Percentiles rank a stretch among this genome's conserved stretches.
These are phyloP conservation scores for Drosophila anomelani DNA, from an alignment of 2,888 invertebrate species.

Conservation along the genomic window DNA sequence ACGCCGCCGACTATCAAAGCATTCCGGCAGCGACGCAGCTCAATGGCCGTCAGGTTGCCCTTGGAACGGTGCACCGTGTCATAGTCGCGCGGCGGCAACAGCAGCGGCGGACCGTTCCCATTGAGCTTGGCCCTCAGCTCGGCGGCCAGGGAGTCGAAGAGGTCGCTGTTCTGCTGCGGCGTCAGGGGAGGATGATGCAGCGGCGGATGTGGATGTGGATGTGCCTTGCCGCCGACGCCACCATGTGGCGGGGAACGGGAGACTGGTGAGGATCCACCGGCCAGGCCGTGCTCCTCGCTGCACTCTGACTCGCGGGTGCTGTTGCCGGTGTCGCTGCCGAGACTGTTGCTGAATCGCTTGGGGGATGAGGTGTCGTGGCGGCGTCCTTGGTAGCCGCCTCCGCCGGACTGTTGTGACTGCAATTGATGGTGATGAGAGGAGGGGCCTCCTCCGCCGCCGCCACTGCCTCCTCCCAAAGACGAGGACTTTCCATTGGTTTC, in stretches of 20 bases:
- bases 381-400: constrained; percentile 37
- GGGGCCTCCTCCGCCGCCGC: constrained; percentile 7
- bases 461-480: constrained; percentile 67
- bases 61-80: constrained; percentile 93
- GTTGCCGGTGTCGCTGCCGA: constrained; percentile 90
- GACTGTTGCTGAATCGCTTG: constrained; percentile 88
- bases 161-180: constrained; percentile 87
- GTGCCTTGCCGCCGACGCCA: constrained; percentile 11
- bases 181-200: constrained; percentile 68
- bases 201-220: constrained; percentile 57
- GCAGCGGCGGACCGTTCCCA: constrained; percentile 89
- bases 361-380: constrained; percentile 83
- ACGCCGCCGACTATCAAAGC: constrained; percentile 83
- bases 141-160: constrained; percentile 96
- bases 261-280: constrained; percentile 76
- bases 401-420: constrained; percentile 43
- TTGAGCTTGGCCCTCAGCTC: constrained; percentile 92
- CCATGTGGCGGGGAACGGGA: constrained; percentile 80
- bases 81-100: constrained; percentile 97
- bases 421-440: constrained; percentile 52
- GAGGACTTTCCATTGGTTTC: constrained; percentile 87
- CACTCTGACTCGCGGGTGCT: constrained; percentile 90
- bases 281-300: constrained; percentile 87
- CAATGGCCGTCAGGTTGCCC: constrained; percentile 91
- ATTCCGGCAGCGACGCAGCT: constrained; percentile 86